phyloP scores from a whole-genome alignment of 2,113 vertebrate genomes.

The Hippotragus niger region DNA sequence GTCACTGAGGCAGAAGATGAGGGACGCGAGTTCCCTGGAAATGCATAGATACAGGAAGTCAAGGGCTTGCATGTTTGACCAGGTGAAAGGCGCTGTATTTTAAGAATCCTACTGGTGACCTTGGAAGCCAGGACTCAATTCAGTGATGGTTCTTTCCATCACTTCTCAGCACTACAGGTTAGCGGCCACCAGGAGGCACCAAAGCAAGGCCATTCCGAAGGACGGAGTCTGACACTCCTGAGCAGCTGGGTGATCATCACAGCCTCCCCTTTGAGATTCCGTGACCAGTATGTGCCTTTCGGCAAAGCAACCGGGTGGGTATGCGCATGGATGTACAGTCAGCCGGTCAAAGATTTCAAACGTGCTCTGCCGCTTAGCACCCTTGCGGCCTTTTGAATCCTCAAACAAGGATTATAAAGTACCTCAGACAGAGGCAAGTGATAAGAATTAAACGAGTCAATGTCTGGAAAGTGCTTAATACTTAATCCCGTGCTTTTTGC shows the following conservation, averaged over 20 bases:
- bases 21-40: neutral
- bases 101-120: neutral
- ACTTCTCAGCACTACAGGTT: neutral
- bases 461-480: neutral
- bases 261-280: neutral
- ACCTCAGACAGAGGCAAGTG: neutral
- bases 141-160: neutral
- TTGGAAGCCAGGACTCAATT: neutral
- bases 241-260: rapidly evolving
- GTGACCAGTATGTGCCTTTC: rapidly evolving
- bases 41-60: neutral
- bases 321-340: neutral
- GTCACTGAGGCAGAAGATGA: neutral
- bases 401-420: neutral
- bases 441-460: neutral
- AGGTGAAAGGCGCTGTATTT: neutral
- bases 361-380: neutral
- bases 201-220: neutral
- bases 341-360: neutral
- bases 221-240: neutral
- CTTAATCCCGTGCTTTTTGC: neutral
- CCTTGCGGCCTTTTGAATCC: neutral
- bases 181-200: neutral
- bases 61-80: neutral
- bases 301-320: neutral